phyloP scores from a whole-genome alignment of 2,113 vertebrate species.

The Seriola aureovittata region DNA sequence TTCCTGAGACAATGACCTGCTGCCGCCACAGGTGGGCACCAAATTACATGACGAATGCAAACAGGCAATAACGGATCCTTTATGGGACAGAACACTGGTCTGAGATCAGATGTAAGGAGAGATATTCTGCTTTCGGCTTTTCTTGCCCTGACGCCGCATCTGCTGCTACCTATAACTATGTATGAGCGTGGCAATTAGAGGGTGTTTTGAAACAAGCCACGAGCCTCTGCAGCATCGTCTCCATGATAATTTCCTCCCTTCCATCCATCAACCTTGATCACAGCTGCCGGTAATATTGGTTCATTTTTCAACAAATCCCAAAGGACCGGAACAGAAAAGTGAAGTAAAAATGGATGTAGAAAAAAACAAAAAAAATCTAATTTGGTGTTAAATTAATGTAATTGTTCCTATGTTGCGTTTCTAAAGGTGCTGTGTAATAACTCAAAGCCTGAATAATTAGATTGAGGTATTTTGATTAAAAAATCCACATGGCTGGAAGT shows the following conservation, averaged over 20 bases:
- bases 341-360: background rate
- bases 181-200: slow-evolving; percentile 9
- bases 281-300: slow-evolving; percentile 30
- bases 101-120: too few species aligned
- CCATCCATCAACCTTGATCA: slow-evolving; percentile 58
- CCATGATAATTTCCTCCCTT: slow-evolving; percentile 25
- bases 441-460: background rate
- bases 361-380: slow-evolving; percentile 29
- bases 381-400: slow-evolving; percentile 18
- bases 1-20: too few species aligned
- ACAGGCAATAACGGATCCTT: too few species aligned
- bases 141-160: too few species aligned
- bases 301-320: slow-evolving; percentile 55
- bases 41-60: too few species aligned
- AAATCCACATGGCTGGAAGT: background rate
- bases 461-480: slow-evolving; percentile 7
- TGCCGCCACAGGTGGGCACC: too few species aligned
- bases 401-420: slow-evolving; percentile 14
- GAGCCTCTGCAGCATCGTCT: slow-evolving; percentile 2
- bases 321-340: background rate
- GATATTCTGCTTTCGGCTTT: too few species aligned
- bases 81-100: too few species aligned
- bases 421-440: slow-evolving; percentile 10
- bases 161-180: background rate
- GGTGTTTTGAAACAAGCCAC: slow-evolving; percentile 6